These are phyloP conservation scores for Carettochelys insculpta DNA, from an alignment of 2,113 vertebrate species.

Conservation along the genomic window DNA sequence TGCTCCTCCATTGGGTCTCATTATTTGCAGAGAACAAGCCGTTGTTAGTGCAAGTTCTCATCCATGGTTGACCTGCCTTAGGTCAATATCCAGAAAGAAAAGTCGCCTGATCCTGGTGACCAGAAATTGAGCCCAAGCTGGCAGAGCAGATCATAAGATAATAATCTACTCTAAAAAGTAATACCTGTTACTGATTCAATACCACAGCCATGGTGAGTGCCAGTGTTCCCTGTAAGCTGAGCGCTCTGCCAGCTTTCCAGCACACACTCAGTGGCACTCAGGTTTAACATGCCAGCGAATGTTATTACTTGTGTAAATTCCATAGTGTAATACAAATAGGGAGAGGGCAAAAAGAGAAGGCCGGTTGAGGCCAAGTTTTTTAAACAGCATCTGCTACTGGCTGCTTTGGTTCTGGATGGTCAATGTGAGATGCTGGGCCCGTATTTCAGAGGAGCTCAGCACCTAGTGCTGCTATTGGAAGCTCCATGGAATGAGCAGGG, in stretches of 20 bases:
- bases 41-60: neutral
- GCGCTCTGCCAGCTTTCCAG: neutral
- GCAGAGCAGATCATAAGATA: neutral
- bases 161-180: accelerated
- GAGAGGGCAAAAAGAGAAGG: neutral
- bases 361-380: accelerated
- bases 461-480: neutral
- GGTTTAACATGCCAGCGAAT: neutral
- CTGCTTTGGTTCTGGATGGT: neutral
- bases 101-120: neutral
- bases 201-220: accelerated
- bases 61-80: neutral
- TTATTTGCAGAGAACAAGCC: neutral
- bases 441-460: neutral
- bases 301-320: neutral
- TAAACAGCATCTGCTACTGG: neutral
- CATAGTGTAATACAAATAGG: neutral
- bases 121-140: neutral
- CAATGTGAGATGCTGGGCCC: accelerated
- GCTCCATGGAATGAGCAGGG: neutral
- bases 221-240: no score
- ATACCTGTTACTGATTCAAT: accelerated
- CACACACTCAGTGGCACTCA: no score
- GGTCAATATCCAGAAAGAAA: neutral
- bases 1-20: neutral